Evolutionary conservation across 2,888 invertebrate genomes (phyloP), one percentile per base, ranked within the genome.

Genomic region (Eupithecia dodoneata): DNA sequence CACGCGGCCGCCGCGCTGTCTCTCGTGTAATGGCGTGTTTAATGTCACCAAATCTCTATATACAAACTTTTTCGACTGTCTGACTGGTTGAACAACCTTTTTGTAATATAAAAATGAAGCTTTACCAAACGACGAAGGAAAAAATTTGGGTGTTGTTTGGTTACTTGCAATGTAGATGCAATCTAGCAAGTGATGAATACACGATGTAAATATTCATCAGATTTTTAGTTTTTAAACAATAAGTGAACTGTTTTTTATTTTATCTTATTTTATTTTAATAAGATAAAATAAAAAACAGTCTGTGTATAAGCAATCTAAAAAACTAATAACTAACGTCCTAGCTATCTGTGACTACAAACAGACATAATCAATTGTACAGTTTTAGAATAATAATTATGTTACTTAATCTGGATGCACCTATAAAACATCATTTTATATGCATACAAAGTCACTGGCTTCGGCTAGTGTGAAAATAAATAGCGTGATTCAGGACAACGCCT

Each of bases 1-100:
- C 86, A 81, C 5, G 9, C 75, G 80, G 83, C 81, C 87, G 87
- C 87, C 87, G 85, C 75, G 87, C 87, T 30, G 87, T 87, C 87
- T 86, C 85, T 55, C 59, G 4, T 10, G 12, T 42, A 70, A 10
- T 44, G 42, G 49, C 42, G 30, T 63, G 71, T 72, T 74, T 65
- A 76, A 74, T 78, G 78, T 78, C 78, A 74, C 63, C 73, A 18
- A 47, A 42, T 69, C 9, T 69, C 15, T 69, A 69, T 18, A 69
- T 47, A 30, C 6, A 47, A 18, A 59, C 3, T 18, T 10, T 30
- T n/a, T 69, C 9, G 18, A 0, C 4, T 67, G 44, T 44, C n/a
- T 30, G 45, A 69, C 18, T 69, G 18, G 41, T 41, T 30, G 65
- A 65, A 41, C 41, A 12, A 65, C 44, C 52, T 44, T 44, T 44